phyloP scores from a whole-genome alignment of 2,113 vertebrate species.

The Chitala chitala region DNA sequence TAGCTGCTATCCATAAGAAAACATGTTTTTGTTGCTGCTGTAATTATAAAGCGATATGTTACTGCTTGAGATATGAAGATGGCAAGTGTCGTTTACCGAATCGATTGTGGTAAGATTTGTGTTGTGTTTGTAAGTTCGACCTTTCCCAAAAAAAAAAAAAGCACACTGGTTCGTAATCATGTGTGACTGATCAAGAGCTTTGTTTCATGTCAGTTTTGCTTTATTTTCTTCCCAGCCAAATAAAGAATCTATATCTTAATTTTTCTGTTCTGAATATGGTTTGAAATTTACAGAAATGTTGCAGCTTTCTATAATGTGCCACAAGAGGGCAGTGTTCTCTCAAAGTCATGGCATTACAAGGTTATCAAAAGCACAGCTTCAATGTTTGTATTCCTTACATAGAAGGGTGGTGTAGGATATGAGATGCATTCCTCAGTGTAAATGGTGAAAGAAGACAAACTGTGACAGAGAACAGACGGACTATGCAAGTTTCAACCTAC shows the following conservation, averaged over 20 bases:
- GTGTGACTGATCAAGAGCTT: constrained; percentile 50
- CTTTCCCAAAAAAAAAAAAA: constrained; percentile 43
- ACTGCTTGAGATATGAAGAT: constrained; percentile 20
- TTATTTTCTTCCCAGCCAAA: constrained; percentile 54
- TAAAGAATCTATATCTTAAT: constrained; percentile 54
- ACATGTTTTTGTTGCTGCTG: constrained; percentile 5
- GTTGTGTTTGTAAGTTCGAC: constrained; percentile 40
- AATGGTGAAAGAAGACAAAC: no score
- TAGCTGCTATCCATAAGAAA: constrained; percentile 14
- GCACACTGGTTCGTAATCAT: constrained; percentile 45
- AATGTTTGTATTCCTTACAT: not conserved
- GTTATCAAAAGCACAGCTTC: not conserved
- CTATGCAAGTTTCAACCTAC: no score
- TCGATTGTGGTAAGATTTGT: constrained; percentile 49
- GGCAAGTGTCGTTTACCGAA: constrained; percentile 44
- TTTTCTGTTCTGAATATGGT: not conserved
- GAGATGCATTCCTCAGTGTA: no score
- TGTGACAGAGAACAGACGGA: no score
- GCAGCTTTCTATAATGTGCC: not conserved
- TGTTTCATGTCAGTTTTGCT: constrained; percentile 38
- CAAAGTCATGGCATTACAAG: no score
- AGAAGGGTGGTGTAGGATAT: no score
- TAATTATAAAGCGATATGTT: constrained; percentile 20
- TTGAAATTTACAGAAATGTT: not conserved
- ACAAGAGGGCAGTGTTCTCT: not conserved